A percentile compares a stretch with the other conserved stretches of the same genome.
Evolutionary conservation across 1,140 invertebrate genomes (phyloP).

Genomic region (Lepeophtheirus salmonis): DNA sequence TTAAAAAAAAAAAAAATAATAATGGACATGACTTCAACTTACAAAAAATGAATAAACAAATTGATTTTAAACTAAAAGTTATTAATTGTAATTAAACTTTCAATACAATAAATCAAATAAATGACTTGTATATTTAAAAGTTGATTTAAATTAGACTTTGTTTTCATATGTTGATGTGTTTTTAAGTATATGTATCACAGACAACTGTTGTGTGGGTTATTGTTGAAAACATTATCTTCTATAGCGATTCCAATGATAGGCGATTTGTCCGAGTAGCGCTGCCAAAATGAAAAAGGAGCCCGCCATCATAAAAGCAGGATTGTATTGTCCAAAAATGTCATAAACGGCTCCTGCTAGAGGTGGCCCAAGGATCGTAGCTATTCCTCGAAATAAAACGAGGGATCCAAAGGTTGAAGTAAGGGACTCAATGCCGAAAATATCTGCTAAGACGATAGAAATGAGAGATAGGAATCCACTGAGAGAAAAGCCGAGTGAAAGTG

Average conservation of each 20-base stretch:
- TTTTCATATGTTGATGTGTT: too few relatives aligned
- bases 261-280: constrained; percentile 6
- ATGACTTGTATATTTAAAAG: too few relatives aligned
- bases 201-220: too few relatives aligned
- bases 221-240: too few relatives aligned
- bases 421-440: constrained; percentile 80
- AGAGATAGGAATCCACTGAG: constrained; percentile 81
- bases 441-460: constrained; percentile 91
- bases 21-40: too few relatives aligned
- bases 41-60: too few relatives aligned
- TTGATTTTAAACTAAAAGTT: too few relatives aligned
- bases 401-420: constrained; percentile 91
- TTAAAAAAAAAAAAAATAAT: too few relatives aligned
- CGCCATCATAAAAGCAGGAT: constrained; percentile 9
- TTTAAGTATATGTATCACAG: too few relatives aligned
- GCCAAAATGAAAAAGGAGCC: constrained; percentile 33
- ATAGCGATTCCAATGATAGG: not conserved
- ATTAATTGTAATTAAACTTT: too few relatives aligned
- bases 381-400: constrained; percentile 78
- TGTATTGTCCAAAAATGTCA: constrained; percentile 1
- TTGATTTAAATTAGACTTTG: too few relatives aligned
- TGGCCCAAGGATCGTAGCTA: constrained; percentile 58
- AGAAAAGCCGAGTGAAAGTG: not conserved
- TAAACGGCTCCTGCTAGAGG: constrained; percentile 37
- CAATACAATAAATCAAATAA: too few relatives aligned